A percentile compares a stretch with the other conserved stretches of the same genome.
phyloP scores from a whole-genome alignment of 2,888 invertebrate species.

The Oxycera nigricornis region DNA sequence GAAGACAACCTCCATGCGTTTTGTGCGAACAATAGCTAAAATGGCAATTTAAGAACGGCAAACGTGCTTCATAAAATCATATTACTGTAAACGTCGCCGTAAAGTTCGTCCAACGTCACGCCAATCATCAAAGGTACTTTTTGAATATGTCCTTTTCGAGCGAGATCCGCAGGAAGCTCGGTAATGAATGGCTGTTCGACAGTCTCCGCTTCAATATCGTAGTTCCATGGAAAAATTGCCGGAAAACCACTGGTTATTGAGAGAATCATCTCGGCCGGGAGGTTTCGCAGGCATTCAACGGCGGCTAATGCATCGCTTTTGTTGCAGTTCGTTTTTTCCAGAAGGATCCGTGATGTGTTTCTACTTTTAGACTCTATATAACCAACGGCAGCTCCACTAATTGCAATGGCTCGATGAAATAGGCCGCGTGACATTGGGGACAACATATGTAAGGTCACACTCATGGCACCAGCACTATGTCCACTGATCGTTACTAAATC shows the following conservation, averaged over 20 bases:
- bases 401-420: conserved; percentile 72
- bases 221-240: neutral
- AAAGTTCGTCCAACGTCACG: conserved; percentile 69
- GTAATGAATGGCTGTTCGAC: conserved; percentile 61
- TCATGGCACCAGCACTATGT: conserved; percentile 51
- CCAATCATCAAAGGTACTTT: conserved; percentile 70
- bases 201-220: neutral
- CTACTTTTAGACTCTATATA: neutral
- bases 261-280: conserved; percentile 48
- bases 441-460: conserved; percentile 56
- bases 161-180: conserved; percentile 65
- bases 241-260: neutral
- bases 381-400: conserved; percentile 69
- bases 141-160: conserved; percentile 64
- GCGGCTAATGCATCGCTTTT: conserved; percentile 60
- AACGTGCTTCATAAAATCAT: too few relatives aligned
- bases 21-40: neutral
- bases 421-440: conserved; percentile 71
- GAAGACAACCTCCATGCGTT: conserved; percentile 63
- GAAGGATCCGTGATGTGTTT: conserved; percentile 59
- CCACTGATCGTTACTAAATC: conserved; percentile 69
- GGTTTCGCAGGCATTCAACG: conserved; percentile 65
- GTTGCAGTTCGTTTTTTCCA: conserved; percentile 53
- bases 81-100: neutral
- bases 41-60: too few relatives aligned